Percentiles rank a stretch among this genome's conserved stretches.
Evolutionary conservation across 2,113 vertebrate genomes (phyloP).

Genomic region (Pteronura brasiliensis): DNA sequence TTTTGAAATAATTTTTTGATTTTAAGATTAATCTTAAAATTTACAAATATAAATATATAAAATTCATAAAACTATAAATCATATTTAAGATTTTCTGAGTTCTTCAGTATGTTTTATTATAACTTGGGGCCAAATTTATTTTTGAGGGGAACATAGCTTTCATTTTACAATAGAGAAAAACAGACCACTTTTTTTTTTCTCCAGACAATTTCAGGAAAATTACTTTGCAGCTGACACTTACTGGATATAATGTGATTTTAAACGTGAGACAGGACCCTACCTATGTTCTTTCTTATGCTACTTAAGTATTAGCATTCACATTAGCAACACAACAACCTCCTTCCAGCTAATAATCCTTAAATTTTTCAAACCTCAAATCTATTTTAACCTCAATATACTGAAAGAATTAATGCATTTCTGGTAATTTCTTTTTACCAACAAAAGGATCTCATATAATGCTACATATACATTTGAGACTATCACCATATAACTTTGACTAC

Average conservation of each 20-base stretch:
- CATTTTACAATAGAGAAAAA: conserved; percentile 34
- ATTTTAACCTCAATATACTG: conserved; percentile 43
- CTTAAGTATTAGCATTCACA: conserved; percentile 21
- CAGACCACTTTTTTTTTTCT: conserved; percentile 17
- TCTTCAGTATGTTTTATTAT: conserved; percentile 17
- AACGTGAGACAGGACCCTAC: not conserved
- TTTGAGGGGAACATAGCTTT: conserved; percentile 15
- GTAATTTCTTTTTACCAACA: not conserved
- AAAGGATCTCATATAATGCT: not conserved
- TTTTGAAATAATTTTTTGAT: conserved; percentile 27
- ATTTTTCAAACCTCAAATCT: conserved; percentile 15
- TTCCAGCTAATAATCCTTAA: conserved; percentile 12
- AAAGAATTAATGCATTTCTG: conserved; percentile 35
- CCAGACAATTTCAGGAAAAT: conserved; percentile 49
- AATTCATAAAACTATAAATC: not conserved
- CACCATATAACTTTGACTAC: not conserved
- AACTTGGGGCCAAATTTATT: conserved; percentile 26
- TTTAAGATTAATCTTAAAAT: not conserved
- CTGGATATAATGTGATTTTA: not conserved
- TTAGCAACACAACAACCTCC: not conserved
- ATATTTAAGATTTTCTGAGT: conserved; percentile 19
- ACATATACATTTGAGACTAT: not conserved
- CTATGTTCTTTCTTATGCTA: not conserved
- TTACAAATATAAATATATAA: not conserved
- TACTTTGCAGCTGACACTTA: conserved; percentile 43